Evolutionary conservation across 2,113 vertebrate species (phyloP), one percentile per base, ranked within the genome.

Genomic region (Oxygymnocypris stewartii): DNA sequence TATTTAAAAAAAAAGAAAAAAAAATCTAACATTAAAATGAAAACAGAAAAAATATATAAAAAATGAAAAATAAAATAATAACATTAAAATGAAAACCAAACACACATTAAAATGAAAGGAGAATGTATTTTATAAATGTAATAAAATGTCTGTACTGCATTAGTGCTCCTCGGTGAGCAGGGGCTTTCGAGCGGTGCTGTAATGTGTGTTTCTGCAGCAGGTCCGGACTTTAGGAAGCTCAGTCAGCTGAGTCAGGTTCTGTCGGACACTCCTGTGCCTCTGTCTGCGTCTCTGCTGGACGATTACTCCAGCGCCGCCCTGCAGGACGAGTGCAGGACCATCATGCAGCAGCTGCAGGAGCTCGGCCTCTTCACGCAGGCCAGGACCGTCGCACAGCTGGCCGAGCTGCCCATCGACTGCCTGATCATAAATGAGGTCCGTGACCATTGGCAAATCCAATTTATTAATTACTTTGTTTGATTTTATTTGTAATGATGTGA

Each of bases 351-450:
- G 91, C 95, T 99, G 5, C 96, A 97, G 89, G 92, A 91, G 2
- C 44, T 77, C 0, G 94, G 95, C 0, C 91, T 90, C 84, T 99
- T 97, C 90, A 80, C 88, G 2, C 92, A 93, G 89, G 97, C 98
- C 12, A 92, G 93, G 49, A 91, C 93, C 77, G 96, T 97, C 1
- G 97, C 97, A 2, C 92, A 92, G 7, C 91, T 99, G 35, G 97
- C 95, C 0, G 95, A 93, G 0, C 86, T 99, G 90, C 95, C 98
- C 0, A 88, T 94, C 82, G 96, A 97, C 86, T 85, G 47, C 0
- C 84, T 99, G 47, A 95, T 99, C 57, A 94, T 95, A 63, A 95
- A 93, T 78, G 96, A 99, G 97, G 97, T 47, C n/a, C n/a, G n/a
- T n/a, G n/a, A n/a, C n/a, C n/a, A n/a, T n/a, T n/a, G n/a, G n/a